Conservation (phyloP, 2,113 vertebrate species). For the human (Homo sapiens) region DNA sequence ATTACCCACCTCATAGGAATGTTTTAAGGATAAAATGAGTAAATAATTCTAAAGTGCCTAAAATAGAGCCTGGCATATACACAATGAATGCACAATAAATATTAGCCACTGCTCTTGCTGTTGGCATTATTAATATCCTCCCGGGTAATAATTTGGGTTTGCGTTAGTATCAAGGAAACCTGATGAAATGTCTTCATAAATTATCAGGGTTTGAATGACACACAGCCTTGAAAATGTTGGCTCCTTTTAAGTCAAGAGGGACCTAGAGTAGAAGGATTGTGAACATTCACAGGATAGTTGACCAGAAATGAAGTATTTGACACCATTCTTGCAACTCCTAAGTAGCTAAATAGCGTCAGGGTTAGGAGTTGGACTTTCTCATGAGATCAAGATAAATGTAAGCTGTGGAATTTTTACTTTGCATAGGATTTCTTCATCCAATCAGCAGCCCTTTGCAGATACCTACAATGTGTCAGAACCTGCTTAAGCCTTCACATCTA, state of each 20-base stretch:
- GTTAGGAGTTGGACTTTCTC: not conserved
- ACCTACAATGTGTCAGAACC: too few relatives aligned
- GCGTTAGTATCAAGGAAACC: not conserved
- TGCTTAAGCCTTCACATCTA: not conserved
- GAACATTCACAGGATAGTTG: not conserved
- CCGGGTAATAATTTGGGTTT: not conserved
- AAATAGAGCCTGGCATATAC: not conserved
- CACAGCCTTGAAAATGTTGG: not conserved
- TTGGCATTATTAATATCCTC: not conserved
- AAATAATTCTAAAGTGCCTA: not conserved
- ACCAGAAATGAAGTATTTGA: not conserved
- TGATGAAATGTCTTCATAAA: not conserved
- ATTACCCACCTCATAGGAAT: not conserved
- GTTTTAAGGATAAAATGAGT: constrained; percentile 12
- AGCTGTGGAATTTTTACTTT: not conserved
- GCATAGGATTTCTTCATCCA: not conserved
- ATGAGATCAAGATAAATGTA: not conserved
- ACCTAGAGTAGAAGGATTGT: not conserved
- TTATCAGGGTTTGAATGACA: not conserved
- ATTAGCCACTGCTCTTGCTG: not conserved
- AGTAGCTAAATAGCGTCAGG: not conserved
- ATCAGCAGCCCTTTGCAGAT: not conserved
- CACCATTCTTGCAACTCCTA: not conserved
- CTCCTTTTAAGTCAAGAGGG: not conserved
- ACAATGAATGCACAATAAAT: not conserved